These are phyloP conservation scores for Limnephilus auricula DNA, from an alignment of 2,888 invertebrate species.

Conservation along the genomic window DNA sequence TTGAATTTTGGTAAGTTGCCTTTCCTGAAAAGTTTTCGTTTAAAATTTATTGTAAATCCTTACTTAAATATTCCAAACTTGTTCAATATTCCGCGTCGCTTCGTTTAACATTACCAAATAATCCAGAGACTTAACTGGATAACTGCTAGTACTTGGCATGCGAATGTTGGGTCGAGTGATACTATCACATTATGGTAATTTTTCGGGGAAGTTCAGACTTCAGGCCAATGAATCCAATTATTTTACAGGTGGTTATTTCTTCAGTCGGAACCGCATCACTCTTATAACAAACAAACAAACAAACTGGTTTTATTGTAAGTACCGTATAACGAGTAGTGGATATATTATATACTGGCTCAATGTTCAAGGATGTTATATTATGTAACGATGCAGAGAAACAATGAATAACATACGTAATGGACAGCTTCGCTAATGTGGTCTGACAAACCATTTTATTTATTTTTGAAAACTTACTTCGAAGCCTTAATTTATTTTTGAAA, in stretches of 20 bases:
- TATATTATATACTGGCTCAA: background rate
- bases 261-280: background rate
- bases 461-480: too few relatives aligned
- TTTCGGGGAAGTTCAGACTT: background rate
- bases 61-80: background rate
- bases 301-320: background rate
- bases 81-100: background rate
- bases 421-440: background rate
- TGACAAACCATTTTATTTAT: too few relatives aligned
- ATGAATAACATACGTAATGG: background rate
- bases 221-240: slow-evolving; percentile 18
- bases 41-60: too few relatives aligned
- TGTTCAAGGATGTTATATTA: background rate
- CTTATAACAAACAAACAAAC: background rate
- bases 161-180: background rate
- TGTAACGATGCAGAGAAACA: background rate
- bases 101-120: background rate
- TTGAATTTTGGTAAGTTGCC: too few relatives aligned
- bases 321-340: background rate
- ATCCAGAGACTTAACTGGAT: background rate
- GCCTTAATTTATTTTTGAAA: too few relatives aligned
- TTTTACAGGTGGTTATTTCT: background rate
- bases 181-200: background rate
- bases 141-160: background rate
- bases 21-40: too few relatives aligned